Evolutionary conservation across 2,113 vertebrate species (phyloP).

Genomic region (Aptenodytes patagonicus): DNA sequence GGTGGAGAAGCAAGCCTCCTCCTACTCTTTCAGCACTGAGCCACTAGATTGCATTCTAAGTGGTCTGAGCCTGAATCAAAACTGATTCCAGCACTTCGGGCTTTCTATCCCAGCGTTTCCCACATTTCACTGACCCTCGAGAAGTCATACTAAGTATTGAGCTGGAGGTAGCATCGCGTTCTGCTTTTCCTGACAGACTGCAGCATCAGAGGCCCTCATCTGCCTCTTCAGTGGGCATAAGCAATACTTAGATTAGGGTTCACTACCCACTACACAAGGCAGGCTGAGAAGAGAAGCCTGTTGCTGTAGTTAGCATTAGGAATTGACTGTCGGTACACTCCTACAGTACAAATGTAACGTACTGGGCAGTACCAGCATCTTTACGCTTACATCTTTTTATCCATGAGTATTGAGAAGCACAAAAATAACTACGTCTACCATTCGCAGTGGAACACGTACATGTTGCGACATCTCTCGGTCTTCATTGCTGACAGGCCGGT

Average conservation of each 20-base stretch:
- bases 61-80: not conserved
- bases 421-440: accelerated
- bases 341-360: accelerated
- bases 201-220: not conserved
- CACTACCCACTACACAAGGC: not conserved
- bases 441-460: not conserved
- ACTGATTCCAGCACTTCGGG: not conserved
- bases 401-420: not conserved
- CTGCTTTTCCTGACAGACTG: not conserved
- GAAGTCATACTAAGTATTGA: not conserved
- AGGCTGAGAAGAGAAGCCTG: not conserved
- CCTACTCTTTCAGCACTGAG: not conserved
- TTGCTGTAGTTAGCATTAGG: not conserved
- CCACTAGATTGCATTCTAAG: not conserved
- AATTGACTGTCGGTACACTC: not conserved
- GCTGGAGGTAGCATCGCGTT: not conserved
- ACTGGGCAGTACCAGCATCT: not conserved
- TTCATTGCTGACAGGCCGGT: conserved; percentile 17
- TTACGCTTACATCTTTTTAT: not conserved
- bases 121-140: not conserved
- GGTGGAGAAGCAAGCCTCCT: not conserved
- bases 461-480: conserved; percentile 59
- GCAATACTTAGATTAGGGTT: not conserved
- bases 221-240: not conserved
- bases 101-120: not conserved